Evolutionary conservation across 2,113 vertebrate species (phyloP).

Genomic region (Halcyon malimbica): DNA sequence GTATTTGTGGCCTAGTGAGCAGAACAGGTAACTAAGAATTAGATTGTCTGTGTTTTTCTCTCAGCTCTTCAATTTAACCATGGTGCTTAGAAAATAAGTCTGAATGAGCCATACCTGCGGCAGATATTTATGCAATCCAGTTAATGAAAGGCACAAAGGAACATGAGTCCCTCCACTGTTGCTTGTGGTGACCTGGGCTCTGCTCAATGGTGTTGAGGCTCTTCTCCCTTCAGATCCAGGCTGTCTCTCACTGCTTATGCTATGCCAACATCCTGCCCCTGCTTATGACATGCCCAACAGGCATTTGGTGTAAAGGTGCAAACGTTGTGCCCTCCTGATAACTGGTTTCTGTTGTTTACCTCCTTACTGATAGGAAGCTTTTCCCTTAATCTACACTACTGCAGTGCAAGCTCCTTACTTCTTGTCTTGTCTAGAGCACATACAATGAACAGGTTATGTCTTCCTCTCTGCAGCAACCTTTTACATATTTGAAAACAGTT

Average conservation of each 20-base stretch:
- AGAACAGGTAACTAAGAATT: background rate
- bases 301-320: background rate
- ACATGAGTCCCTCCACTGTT: fast-evolving
- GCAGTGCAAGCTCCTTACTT: background rate
- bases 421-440: background rate
- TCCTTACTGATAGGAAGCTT: background rate
- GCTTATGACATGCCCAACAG: background rate
- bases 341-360: background rate
- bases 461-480: background rate
- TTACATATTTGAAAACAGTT: background rate
- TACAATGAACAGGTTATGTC: background rate
- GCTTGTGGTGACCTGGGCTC: background rate
- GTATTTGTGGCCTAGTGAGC: background rate
- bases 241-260: background rate
- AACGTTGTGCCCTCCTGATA: background rate
- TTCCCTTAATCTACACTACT: background rate
- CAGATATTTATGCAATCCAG: background rate
- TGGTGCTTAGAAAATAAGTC: background rate
- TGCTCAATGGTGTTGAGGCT: background rate
- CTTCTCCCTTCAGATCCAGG: background rate
- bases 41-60: background rate
- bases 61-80: background rate
- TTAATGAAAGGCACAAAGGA: background rate
- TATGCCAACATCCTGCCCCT: fast-evolving
- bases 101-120: background rate